Percentiles rank a stretch among this genome's conserved stretches.
Conservation (phyloP, 2,888 invertebrate species). For the Hydriomena furcata region DNA sequence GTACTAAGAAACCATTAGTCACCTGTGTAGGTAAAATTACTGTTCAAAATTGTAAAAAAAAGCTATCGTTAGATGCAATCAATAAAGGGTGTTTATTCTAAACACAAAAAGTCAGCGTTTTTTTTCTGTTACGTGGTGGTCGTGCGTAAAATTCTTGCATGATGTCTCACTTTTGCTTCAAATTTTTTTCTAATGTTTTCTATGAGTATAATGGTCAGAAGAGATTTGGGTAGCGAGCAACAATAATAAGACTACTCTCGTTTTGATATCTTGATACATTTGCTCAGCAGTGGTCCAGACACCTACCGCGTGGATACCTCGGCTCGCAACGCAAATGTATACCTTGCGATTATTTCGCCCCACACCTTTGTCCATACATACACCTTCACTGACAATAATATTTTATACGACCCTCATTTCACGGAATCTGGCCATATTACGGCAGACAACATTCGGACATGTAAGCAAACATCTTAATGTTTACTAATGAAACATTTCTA, state of each 20-base stretch:
- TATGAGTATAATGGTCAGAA: conserved; percentile 40
- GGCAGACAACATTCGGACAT: conserved; percentile 74
- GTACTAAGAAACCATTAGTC: too few relatives aligned
- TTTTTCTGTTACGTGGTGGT: conserved; percentile 29
- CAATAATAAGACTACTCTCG: conserved; percentile 46
- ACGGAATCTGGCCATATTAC: conserved; percentile 69
- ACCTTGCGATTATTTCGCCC: conserved; percentile 56
- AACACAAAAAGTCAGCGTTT: too few relatives aligned
- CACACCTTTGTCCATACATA: conserved; percentile 54
- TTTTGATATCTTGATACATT: conserved; percentile 53
- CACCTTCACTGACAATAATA: conserved; percentile 64
- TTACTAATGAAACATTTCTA: conserved; percentile 82
- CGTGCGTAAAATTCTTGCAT: conserved; percentile 37
- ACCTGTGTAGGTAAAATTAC: too few relatives aligned
- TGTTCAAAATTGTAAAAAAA: too few relatives aligned
- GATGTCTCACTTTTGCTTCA: conserved; percentile 56
- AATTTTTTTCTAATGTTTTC: conserved; percentile 41
- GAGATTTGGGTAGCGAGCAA: conserved; percentile 39
- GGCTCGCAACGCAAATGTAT: conserved; percentile 43
- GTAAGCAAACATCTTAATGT: conserved; percentile 84
- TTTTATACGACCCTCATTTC: conserved; percentile 71
- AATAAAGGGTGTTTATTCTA: too few relatives aligned
- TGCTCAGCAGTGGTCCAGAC: conserved; percentile 63
- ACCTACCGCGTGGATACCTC: conserved; percentile 57
- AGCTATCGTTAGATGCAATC: too few relatives aligned